These are phyloP conservation scores for Lineus longissimus DNA, from an alignment of 1,140 invertebrate genomes.

Conservation along the genomic window DNA sequence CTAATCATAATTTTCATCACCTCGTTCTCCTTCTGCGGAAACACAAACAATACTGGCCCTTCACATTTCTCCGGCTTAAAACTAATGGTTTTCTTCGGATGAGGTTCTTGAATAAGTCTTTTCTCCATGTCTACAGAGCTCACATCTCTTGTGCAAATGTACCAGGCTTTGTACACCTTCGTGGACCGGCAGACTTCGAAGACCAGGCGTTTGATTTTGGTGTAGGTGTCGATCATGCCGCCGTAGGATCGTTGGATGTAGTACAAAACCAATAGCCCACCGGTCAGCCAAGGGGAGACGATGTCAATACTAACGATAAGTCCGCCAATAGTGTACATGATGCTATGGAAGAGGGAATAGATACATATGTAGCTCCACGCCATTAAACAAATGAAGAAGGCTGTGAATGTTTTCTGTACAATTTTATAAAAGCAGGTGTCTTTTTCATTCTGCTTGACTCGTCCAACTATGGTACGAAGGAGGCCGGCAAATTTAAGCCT, in stretches of 20 bases:
- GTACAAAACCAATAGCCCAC: background rate
- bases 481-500: background rate
- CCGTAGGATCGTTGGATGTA: background rate
- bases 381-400: background rate
- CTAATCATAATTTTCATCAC: background rate
- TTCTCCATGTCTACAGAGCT: background rate
- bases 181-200: background rate
- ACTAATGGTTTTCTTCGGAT: background rate
- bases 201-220: background rate
- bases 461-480: background rate
- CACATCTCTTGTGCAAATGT: background rate
- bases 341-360: background rate
- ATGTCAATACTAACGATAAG: background rate
- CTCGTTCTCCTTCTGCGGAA: background rate
- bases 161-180: background rate
- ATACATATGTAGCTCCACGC: background rate
- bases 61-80: background rate
- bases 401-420: too few relatives aligned
- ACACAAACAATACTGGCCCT: too few relatives aligned
- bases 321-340: background rate
- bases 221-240: background rate
- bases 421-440: too few relatives aligned
- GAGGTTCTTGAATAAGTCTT: background rate
- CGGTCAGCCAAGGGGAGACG: constrained; percentile 1
- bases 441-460: too few relatives aligned